A percentile compares a stretch with the other conserved stretches of the same genome.
Evolutionary conservation across 2,888 invertebrate genomes (phyloP).

Genomic region (Coleophora flavipennella): DNA sequence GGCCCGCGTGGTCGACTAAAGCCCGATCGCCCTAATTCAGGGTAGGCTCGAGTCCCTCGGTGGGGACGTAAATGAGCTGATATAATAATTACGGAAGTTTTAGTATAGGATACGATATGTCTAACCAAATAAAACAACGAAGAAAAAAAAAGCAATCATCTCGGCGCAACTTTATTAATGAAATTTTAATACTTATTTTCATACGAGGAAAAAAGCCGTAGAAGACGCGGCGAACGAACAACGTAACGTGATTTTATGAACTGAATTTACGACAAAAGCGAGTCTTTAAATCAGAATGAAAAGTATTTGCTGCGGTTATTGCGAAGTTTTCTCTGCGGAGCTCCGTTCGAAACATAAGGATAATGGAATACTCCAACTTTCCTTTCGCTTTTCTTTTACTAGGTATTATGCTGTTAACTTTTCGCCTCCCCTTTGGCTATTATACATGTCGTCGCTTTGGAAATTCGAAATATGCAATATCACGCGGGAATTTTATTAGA

Average conservation of each 20-base stretch:
- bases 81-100: too few relatives aligned
- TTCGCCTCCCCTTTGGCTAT: slow-evolving; percentile 1
- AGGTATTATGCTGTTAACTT: slow-evolving; percentile 7
- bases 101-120: too few relatives aligned
- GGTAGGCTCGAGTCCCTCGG: too few relatives aligned
- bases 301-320: slow-evolving; percentile 19
- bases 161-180: slow-evolving; percentile 1
- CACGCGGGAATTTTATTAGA: slow-evolving; percentile 20
- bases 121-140: too few relatives aligned
- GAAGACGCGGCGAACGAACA: slow-evolving; percentile 17
- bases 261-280: slow-evolving; percentile 21
- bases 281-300: slow-evolving; percentile 25
- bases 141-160: slow-evolving; percentile 7
- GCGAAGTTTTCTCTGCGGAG: slow-evolving; percentile 13
- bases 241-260: slow-evolving; percentile 23
- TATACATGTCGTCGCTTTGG: slow-evolving; percentile 2
- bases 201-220: slow-evolving; percentile 7
- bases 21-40: too few relatives aligned
- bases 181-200: slow-evolving; percentile 8
- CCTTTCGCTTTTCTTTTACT: slow-evolving; percentile 7
- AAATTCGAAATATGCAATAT: slow-evolving; percentile 11
- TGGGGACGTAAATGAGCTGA: too few relatives aligned
- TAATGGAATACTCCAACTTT: slow-evolving; percentile 6
- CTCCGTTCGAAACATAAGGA: slow-evolving; percentile 9
- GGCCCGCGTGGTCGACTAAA: too few relatives aligned